phyloP scores from a whole-genome alignment of 1,140 invertebrate genomes.

The Trypoxylus dichotomus region DNA sequence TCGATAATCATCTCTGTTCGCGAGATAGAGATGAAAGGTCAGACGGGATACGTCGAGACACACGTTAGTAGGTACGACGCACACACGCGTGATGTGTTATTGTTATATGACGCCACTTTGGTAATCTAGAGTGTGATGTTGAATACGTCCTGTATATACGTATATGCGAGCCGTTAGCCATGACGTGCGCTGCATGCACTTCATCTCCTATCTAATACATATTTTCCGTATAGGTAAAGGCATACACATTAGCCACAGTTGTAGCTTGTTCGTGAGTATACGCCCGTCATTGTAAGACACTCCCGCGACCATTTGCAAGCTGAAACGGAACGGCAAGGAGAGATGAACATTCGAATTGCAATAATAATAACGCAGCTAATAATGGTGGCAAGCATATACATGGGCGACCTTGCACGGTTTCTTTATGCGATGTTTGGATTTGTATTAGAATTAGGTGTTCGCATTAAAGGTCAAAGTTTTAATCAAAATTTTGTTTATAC shows the following conservation, averaged over 20 bases:
- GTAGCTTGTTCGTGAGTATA: constrained; percentile 16
- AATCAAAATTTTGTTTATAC: not conserved
- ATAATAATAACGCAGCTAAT: constrained; percentile 5
- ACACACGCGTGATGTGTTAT: constrained; percentile 13
- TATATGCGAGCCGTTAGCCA: not conserved
- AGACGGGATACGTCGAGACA: not conserved
- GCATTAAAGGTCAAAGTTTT: not conserved
- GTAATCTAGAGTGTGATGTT: not conserved
- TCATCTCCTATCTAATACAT: not conserved
- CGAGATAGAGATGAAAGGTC: constrained; percentile 20
- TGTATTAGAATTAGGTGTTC: not conserved
- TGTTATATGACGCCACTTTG: constrained; percentile 10
- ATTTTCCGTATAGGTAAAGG: not conserved
- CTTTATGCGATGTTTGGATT: not conserved
- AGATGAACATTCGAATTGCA: constrained; percentile 14
- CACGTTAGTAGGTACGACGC: not conserved
- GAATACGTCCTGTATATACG: not conserved
- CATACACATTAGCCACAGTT: constrained; percentile 10
- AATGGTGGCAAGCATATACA: not conserved
- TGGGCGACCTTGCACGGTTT: not conserved
- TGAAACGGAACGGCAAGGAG: constrained; percentile 10
- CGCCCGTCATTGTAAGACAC: constrained; percentile 22
- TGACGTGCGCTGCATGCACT: not conserved
- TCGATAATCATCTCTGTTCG: constrained; percentile 23
- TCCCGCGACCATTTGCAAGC: constrained; percentile 9